Conservation (phyloP, 2,888 invertebrate genomes). For the Cephus nigrinus region DNA sequence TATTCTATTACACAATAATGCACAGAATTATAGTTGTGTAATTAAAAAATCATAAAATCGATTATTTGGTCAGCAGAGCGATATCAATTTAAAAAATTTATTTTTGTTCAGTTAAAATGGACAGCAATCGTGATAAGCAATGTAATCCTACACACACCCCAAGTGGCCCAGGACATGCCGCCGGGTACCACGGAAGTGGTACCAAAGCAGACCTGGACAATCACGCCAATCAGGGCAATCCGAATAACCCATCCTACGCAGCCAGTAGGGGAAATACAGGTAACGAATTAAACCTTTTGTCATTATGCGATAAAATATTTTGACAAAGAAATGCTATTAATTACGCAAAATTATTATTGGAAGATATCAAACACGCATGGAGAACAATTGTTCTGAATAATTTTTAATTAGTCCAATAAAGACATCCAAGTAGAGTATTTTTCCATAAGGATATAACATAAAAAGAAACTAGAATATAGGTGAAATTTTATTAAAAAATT, state of each 20-base stretch:
- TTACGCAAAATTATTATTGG: too few species aligned
- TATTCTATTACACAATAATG: neutral
- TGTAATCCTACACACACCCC: constrained; percentile 44
- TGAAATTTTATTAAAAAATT: neutral
- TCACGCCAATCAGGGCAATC: constrained; percentile 52
- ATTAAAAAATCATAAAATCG: neutral
- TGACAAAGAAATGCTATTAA: too few species aligned
- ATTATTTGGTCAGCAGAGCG: neutral
- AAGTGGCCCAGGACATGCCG: constrained; percentile 41
- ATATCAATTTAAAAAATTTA: neutral
- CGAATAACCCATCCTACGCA: constrained; percentile 48
- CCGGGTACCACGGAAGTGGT: constrained; percentile 41
- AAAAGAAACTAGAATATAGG: neutral
- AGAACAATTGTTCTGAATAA: neutral
- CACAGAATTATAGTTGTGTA: neutral
- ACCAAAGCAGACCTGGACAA: constrained; percentile 45
- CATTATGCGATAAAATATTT: too few species aligned
- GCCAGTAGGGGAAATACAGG: constrained; percentile 29
- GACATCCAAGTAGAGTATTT: neutral
- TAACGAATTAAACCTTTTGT: too few species aligned
- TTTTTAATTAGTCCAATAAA: neutral
- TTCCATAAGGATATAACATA: neutral
- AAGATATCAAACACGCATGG: too few species aligned
- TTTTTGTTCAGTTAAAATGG: neutral
- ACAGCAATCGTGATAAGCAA: constrained; percentile 44